Evolutionary conservation across 2,797 vertebrate species (phyloP).

Genomic region (Jordanella pulchra): DNA sequence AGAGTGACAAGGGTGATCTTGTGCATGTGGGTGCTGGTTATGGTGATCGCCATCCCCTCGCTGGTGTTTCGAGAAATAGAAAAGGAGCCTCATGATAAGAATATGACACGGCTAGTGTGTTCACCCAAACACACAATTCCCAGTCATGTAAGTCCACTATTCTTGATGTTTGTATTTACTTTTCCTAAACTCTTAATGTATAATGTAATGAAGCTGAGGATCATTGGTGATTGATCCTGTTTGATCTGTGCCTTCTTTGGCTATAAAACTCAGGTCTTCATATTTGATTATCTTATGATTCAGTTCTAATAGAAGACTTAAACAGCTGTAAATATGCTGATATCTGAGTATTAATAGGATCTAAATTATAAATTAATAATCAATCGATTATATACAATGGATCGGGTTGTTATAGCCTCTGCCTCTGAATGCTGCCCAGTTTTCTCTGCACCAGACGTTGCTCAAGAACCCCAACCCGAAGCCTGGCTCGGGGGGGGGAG

Average conservation of each 20-base stretch:
- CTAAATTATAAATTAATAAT: too few species aligned
- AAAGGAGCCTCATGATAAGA: accelerated
- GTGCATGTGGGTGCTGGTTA: constrained; percentile 79
- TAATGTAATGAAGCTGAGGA: too few species aligned
- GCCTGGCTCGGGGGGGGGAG: too few species aligned
- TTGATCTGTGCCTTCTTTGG: not conserved
- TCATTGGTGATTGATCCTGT: not conserved
- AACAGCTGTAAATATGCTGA: not conserved
- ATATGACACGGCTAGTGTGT: constrained; percentile 45
- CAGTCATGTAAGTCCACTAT: constrained; percentile 61
- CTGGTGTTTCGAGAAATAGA: constrained; percentile 79
- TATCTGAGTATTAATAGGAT: not conserved
- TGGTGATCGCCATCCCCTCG: constrained; percentile 79
- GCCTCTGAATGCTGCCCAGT: too few species aligned
- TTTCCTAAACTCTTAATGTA: too few species aligned
- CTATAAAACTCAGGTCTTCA: not conserved
- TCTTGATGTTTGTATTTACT: too few species aligned
- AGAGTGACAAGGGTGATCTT: constrained; percentile 73
- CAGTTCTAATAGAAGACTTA: too few species aligned
- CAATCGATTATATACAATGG: too few species aligned
- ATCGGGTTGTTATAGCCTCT: too few species aligned
- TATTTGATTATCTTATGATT: not conserved
- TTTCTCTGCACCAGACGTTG: too few species aligned
- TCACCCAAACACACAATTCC: constrained; percentile 51
- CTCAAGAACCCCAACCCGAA: too few species aligned